Percentiles rank a stretch among this genome's conserved stretches.
Evolutionary conservation across 1,140 invertebrate species (phyloP).

Genomic region (Parapsyche elsis): DNA sequence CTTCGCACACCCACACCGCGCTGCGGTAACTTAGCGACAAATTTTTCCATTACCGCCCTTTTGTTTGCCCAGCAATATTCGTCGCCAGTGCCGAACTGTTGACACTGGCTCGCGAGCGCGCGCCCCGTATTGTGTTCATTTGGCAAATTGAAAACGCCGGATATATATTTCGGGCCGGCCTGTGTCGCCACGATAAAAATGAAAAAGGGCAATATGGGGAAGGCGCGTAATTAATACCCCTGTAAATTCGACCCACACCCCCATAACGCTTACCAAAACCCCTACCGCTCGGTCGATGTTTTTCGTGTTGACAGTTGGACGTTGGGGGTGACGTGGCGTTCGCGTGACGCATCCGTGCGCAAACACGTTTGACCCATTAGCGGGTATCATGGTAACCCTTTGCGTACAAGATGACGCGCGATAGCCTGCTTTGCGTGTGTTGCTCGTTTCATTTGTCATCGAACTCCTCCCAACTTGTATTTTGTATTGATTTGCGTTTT

Average conservation of each 20-base stretch:
- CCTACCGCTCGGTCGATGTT: not conserved
- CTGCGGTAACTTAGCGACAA: conserved; percentile 42
- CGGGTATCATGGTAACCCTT: not conserved
- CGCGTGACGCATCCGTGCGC: conserved; percentile 28
- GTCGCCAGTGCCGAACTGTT: conserved; percentile 43
- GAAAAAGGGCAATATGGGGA: conserved; percentile 13
- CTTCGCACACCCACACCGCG: conserved; percentile 33
- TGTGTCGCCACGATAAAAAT: conserved; percentile 17
- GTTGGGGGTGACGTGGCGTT: not conserved
- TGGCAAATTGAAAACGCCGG: conserved; percentile 49
- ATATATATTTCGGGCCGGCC: not conserved
- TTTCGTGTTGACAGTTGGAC: not conserved
- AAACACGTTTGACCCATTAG: conserved; percentile 16
- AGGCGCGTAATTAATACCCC: conserved; percentile 24
- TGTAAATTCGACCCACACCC: not conserved
- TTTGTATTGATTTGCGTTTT: not conserved
- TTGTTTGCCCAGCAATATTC: conserved; percentile 51
- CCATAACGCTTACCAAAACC: not conserved
- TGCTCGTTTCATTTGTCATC: too few species aligned
- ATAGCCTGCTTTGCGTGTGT: too few species aligned
- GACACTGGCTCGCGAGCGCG: conserved; percentile 30
- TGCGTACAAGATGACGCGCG: too few species aligned
- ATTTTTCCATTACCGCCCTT: conserved; percentile 52
- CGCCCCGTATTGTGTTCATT: conserved; percentile 39
- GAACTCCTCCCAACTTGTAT: too few species aligned